Base-by-base conservation (phyloP, 2,797 vertebrate species). In the Malacoctenus gilli region DNA sequence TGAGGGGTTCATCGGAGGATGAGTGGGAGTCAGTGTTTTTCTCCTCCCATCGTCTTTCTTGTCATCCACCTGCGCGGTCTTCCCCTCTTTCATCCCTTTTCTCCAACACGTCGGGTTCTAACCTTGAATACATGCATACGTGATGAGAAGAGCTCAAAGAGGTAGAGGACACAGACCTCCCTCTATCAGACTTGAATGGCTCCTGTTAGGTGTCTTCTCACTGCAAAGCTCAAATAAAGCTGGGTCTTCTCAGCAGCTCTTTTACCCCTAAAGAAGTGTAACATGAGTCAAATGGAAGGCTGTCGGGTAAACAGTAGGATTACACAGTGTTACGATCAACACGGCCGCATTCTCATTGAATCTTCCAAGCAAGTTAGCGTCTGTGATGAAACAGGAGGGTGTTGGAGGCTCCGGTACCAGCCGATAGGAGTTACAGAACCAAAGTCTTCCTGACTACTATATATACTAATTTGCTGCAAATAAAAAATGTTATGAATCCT, bases 81-180 rank as follows among this genome's bases (percentile, higher is more conserved):
- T 47, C 4, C 16, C 10, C 34, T 19, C 46, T 36, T 58, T 38
- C 49, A 42, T 59, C 55, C 28, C 39, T 57, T 25, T 43, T 62
- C 52, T 67, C 42, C 39, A 56, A 67, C 70, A 71, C 59, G 43
- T 41, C 3, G 32, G 40, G 8, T 59, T 61, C 57, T 70, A 74
- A 54, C 62, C 70, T 59, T 60, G 69, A 79, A 80, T 53, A 48
- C 59, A 79, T 82, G 67, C 86, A 83, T 80, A 73, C 49, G 68
- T 75, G 66, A 80, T 82, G 37, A 72, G 53, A 66, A 35, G 35
- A 66, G 63, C 42, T 72, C 39, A 41, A 47, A 77, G 44, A 44
- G 59, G 52, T 34, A 8, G 59, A 86, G 62, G 59, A 72, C 62
- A 57, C 32, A 21, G 13, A 65, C 55, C 40, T 71, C 20, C 4